Evolutionary conservation across 1,140 invertebrate species (phyloP).

Genomic region (Pygmarrhopalites habei): DNA sequence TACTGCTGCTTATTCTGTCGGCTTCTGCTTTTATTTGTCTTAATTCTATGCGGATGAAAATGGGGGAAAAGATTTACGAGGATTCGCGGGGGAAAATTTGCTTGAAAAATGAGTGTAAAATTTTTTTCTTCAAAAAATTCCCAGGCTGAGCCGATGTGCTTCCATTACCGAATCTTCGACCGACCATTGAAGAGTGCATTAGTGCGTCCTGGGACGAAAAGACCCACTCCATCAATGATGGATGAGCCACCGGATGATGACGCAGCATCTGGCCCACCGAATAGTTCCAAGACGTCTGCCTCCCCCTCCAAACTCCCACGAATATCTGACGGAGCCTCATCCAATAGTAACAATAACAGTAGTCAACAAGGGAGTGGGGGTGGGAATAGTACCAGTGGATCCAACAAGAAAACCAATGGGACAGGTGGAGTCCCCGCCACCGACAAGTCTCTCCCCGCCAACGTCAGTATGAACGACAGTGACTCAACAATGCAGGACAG

Average conservation of each 20-base stretch:
- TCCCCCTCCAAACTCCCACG: slow-evolving; percentile 26
- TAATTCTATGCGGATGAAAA: too few relatives aligned
- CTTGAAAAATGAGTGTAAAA: too few relatives aligned
- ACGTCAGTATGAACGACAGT: not conserved
- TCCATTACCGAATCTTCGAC: slow-evolving; percentile 47
- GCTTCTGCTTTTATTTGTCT: too few relatives aligned
- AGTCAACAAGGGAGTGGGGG: not conserved
- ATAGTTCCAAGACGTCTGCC: slow-evolving; percentile 20
- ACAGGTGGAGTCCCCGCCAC: not conserved
- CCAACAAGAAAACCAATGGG: not conserved
- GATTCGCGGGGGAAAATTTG: too few relatives aligned
- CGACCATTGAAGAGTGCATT: slow-evolving; percentile 32
- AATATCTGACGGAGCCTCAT: slow-evolving; percentile 11
- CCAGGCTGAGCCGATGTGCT: slow-evolving; percentile 49
- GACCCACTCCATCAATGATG: slow-evolving; percentile 33
- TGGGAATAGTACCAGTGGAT: slow-evolving; percentile 4
- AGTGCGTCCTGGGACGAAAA: slow-evolving; percentile 26
- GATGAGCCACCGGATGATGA: slow-evolving; percentile 36
- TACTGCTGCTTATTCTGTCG: too few relatives aligned
- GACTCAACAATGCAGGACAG: not conserved
- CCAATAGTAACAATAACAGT: not conserved
- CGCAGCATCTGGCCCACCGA: slow-evolving; percentile 19
- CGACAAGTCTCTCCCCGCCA: not conserved
- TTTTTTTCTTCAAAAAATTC: too few relatives aligned
- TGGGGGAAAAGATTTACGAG: too few relatives aligned